Evolutionary conservation across 1,140 invertebrate species (phyloP), one percentile per base, ranked within the genome.

Genomic region (Zaprionus tsacasi): DNA sequence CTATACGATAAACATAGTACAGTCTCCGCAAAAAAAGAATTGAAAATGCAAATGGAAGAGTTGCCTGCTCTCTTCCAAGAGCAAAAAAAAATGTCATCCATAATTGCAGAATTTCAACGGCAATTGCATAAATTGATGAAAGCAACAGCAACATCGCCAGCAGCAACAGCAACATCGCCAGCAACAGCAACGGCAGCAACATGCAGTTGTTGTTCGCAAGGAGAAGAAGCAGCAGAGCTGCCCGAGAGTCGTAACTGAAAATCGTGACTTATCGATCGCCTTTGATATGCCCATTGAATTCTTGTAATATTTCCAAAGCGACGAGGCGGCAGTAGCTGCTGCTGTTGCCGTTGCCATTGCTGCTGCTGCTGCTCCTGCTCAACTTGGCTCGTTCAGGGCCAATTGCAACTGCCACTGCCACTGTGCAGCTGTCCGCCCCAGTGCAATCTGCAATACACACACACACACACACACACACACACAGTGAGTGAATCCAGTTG

Each of bases 201-300:
- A 45, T 52, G 50, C 21, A 15, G 30, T 48, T 59, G 35, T 50
- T 10, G 25, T 35, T 25, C 33, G 50, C 43, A 52, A 59, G 60
- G 63, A 52, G 58, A 63, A 65, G 60, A 11, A 40, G 17, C 11
- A 17, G 38, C 30, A 75, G 57, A 70, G 68, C 71, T 57, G 69
- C 58, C 55, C 58, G 59, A 73, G 59, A 73, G 59, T 60, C 70
- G 78, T 60, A 80, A 69, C 59, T 70, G 77, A 81, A 63, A 87
- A 87, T 87, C 82, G 82, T 87, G 82, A 87, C 82, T 87, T 87
- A 87, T 87, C 82, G 83, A 87, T 87, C 80, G 83, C 54, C 82
- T 87, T 87, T 88, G 83, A 87, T 87, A 88, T 87, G 83, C 83
- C 73, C 79, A 88, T 87, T 87, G 83, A 87, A 87, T 87, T 87